Percentiles rank a stretch among this genome's conserved stretches.
phyloP scores from a whole-genome alignment of 2,888 invertebrate species.

The Synanthedon myopaeformis region DNA sequence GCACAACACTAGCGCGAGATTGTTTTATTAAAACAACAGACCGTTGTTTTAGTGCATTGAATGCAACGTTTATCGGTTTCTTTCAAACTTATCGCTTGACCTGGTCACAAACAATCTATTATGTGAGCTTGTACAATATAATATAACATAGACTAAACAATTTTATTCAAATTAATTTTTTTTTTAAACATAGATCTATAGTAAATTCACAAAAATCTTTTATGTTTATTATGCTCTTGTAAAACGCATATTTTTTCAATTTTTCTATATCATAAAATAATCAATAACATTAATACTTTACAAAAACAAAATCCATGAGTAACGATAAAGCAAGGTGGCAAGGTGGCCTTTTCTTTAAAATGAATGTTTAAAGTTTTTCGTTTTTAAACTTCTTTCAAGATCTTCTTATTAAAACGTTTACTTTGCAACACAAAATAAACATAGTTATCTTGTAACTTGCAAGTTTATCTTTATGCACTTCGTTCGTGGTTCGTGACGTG shows the following conservation, averaged over 20 bases:
- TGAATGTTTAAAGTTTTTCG: no score
- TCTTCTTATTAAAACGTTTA: background rate
- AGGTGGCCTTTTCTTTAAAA: background rate
- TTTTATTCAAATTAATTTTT: no score
- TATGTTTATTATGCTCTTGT: no score
- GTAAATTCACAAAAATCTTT: no score
- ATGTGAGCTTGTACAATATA: background rate
- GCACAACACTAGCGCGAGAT: no score
- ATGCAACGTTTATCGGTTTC: constrained; percentile 49
- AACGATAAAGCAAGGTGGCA: background rate
- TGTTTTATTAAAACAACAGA: no score
- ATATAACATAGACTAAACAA: background rate
- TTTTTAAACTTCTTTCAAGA: no score
- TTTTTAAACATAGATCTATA: no score
- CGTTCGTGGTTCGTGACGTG: constrained; percentile 8
- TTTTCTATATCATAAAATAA: background rate
- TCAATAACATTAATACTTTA: background rate
- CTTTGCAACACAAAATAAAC: background rate
- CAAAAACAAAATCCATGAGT: background rate
- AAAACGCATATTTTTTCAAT: no score
- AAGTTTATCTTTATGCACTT: constrained; percentile 7
- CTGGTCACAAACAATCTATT: constrained; percentile 21
- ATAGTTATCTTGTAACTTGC: background rate
- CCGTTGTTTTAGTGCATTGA: constrained; percentile 27
- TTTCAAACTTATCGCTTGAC: constrained; percentile 52